Evolutionary conservation across 1,140 invertebrate genomes (phyloP), one percentile per base, ranked within the genome.

Genomic region (Lutraria rhynchaena): DNA sequence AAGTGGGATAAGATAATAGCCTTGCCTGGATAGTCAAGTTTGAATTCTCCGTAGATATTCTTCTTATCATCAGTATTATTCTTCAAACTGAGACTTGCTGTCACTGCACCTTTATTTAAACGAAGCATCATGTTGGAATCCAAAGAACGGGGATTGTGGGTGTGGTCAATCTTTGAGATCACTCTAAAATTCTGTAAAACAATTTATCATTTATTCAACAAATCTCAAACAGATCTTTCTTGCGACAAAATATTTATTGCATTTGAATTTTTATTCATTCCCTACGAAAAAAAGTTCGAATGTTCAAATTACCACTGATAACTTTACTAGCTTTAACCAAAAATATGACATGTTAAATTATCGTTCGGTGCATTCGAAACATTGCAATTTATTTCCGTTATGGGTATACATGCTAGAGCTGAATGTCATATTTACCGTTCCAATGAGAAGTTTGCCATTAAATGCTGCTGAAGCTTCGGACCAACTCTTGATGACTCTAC

Each of bases 21-120:
- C n/a, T n/a, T n/a, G n/a, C n/a, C n/a, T n/a, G n/a, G n/a, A n/a
- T n/a, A n/a, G n/a, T n/a, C n/a, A n/a, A n/a, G n/a, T n/a, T n/a
- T n/a, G n/a, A n/a, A n/a, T n/a, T n/a, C n/a, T n/a, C n/a, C n/a
- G n/a, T n/a, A n/a, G 13, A 37, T 41, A 19, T 81, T 33, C 35
- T 86, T 80, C 1, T 22, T 41, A 27, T 84, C 81, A 5, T 70
- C 75, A 31, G 71, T 49, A 60, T 81, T 84, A n/a, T n/a, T n/a
- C n/a, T n/a, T n/a, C n/a, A n/a, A n/a, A n/a, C n/a, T n/a, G n/a
- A n/a, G n/a, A n/a, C n/a, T n/a, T n/a, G n/a, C n/a, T n/a, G n/a
- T n/a, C n/a, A n/a, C n/a, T n/a, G n/a, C n/a, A n/a, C n/a, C n/a
- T n/a, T n/a, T n/a, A n/a, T n/a, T n/a, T n/a, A n/a, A n/a, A n/a